Base-by-base conservation (phyloP, 2,113 vertebrate species). In the Pedionomus torquatus region DNA sequence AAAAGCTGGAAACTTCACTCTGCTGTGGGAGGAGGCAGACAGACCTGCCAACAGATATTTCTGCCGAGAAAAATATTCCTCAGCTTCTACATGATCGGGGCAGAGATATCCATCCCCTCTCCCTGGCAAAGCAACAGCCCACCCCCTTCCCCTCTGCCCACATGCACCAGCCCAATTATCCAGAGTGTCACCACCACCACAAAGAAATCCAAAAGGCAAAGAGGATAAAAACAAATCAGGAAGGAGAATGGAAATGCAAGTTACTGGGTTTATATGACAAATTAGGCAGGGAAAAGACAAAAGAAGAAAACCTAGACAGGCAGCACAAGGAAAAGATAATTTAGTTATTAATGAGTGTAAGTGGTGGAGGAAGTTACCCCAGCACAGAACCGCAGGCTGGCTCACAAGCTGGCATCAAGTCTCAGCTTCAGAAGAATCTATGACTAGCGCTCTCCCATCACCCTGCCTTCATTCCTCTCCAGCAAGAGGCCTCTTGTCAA, bases 171-270 rank as follows among this genome's bases (percentile, higher is more conserved):
- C 49, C n/a, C 68, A 18, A 5, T 63, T 58, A 75, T 5, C 63
- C 7, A 0, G 10, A 48, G 5, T 0, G 3, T 44, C 63, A 51
- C 17, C 65, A 24, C 4, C 7, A 70, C 24, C 12, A 63, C 17
- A 58, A 49, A 69, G 78, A 81, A 87, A 72, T 15, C 10, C 1
- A 0, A 60, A 55, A 6, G 13, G 64, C 17, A 83, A 39, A 49
- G 9, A 44, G 23, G 24, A 83, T n/a, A 48, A 74, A 77, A 71
- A 55, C 4, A 72, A 24, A 48, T 11, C 8, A 7, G 43, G 13
- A 39, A 16, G 65, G 46, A 70, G 46, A 80, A 84, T 8, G 25
- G 37, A 81, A 90, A 90, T 89, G 54, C 54, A 74, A 61, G 49
- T 66, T 61, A 37, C 12, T 46, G 13, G 31, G 69, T 55, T 84